Base-by-base conservation (phyloP, 2,888 invertebrate genomes). In the Campoplex nolae region DNA sequence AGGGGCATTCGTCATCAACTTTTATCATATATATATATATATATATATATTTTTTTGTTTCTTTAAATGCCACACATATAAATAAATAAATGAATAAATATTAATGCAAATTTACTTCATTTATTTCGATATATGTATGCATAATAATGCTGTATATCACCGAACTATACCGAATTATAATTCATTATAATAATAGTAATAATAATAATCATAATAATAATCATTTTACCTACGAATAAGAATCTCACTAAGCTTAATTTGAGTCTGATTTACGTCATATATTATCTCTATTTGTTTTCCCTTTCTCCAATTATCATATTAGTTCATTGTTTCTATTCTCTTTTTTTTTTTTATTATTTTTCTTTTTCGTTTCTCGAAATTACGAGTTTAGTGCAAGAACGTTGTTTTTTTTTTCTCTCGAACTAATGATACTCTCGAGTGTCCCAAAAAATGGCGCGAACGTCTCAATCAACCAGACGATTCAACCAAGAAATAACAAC, bases 161-260 rank as follows among this genome's bases (percentile, higher is more conserved):
- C 78, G 74, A 81, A 81, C 83, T 86, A 62, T 83, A 75, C 81
- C 81, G 68, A 88, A 80, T 83, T 56, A 74, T 78, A 67, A 81
- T 82, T 82, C 45, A 77, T 42, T 8, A 42, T 42, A 42, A 42
- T 87, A 80, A 83, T 82, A 67, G 76, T 88, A 51, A 73, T 67
- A 38, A 38, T 38, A 38, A 38, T 42, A 42, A 42, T 42, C 1
- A 42, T 87, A 80, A 83, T 82, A 65, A 78, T 87, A 51, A 75
- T 67, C 54, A 8, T 75, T 80, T 77, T 77, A 82, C 80, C 87
- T 88, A 88, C 68, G 82, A 85, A 76, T 88, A 87, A 87, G 83
- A 85, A 88, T 89, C 84, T 88, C 85, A 81, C 88, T 89, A 86
- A 84, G 77, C 70, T 85, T 85, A 84, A 77, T 81, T 88, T 88